Evolutionary conservation across 2,888 invertebrate genomes (phyloP).

Genomic region (Eristalis tenax): DNA sequence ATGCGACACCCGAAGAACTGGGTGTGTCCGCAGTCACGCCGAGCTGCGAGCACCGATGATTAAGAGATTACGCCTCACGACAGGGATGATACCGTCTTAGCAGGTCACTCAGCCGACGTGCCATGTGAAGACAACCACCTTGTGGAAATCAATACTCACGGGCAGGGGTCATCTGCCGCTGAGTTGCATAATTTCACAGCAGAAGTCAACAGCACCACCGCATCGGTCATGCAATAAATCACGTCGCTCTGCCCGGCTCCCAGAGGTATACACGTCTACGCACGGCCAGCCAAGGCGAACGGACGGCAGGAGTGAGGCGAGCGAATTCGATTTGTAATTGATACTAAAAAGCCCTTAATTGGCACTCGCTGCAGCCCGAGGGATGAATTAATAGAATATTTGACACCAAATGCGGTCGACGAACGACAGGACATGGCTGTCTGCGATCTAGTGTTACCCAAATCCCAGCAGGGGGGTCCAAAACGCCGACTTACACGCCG

Average conservation of each 20-base stretch:
- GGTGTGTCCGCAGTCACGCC: conserved; percentile 32
- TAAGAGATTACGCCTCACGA: conserved; percentile 29
- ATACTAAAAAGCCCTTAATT: conserved; percentile 82
- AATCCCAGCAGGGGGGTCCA: conserved; percentile 33
- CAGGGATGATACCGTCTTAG: conserved; percentile 23
- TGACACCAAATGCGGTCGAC: conserved; percentile 68
- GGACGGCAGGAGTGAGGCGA: conserved; percentile 72
- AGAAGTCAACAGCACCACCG: conserved; percentile 11
- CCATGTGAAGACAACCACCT: conserved; percentile 31
- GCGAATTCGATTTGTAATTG: conserved; percentile 81
- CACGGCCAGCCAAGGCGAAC: conserved; percentile 27
- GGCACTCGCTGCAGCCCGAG: conserved; percentile 75
- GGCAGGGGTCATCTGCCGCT: background rate
- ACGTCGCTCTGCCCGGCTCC: conserved; percentile 32
- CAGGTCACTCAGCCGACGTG: conserved; percentile 32
- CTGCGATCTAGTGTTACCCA: conserved; percentile 21
- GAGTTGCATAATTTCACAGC: conserved; percentile 9
- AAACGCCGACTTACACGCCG: conserved; percentile 5
- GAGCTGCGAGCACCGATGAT: conserved; percentile 26
- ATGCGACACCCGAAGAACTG: conserved; percentile 26
- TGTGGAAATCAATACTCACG: conserved; percentile 9
- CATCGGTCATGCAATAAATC: conserved; percentile 47
- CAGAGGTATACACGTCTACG: conserved; percentile 40
- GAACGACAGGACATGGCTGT: conserved; percentile 32
- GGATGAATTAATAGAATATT: conserved; percentile 74